Evolutionary conservation across 2,888 invertebrate genomes (phyloP), one percentile per base, ranked within the genome.

Genomic region (Caenorhabditis panamensis): DNA sequence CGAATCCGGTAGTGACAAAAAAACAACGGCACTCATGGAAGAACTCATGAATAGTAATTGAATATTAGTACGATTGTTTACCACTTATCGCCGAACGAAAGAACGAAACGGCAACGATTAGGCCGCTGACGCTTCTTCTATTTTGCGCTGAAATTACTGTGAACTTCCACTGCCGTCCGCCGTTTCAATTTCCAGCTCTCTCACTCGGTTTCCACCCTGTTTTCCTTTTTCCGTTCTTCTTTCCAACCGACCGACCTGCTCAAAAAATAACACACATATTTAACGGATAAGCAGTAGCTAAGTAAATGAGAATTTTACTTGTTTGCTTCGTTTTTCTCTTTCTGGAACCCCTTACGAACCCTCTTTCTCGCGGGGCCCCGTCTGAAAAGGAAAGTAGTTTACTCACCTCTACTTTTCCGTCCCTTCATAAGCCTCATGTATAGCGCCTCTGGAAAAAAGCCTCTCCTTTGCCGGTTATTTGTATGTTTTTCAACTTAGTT

Each of bases 31-130:
- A 72, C 26, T 56, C 53, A 53, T 59, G 49, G 41, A 77, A 51
- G 59, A 72, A 66, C 71, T 78, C 78, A 72, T 78, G 64, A 78
- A 78, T 78, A 71, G 78, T 71, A 78, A 78, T 78, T 78, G 71
- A 78, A 72, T 78, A 78, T 78, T 72, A 78, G 78, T 78, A 78
- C 78, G 78, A 78, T 78, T 78, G 78, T 78, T 78, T 78, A 78
- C 78, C 71, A 72, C 64, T 72, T 67, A 72, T 78, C 49, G 58
- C 5, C 9, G 31, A 31, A 31, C 31, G 31, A 31, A 31, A 31
- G 31, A 31, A 31, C 36, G 26, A 26, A 63, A 62, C 51, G 47
- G 37, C 69, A 68, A 69, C 77, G 68, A 63, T 78, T 71, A 58
- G 66, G 47, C 51, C 36, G 66, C 51, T 64, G 31, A 53, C 58